Conservation (phyloP, 2,113 vertebrate genomes). For the Lophochroa leadbeateri region DNA sequence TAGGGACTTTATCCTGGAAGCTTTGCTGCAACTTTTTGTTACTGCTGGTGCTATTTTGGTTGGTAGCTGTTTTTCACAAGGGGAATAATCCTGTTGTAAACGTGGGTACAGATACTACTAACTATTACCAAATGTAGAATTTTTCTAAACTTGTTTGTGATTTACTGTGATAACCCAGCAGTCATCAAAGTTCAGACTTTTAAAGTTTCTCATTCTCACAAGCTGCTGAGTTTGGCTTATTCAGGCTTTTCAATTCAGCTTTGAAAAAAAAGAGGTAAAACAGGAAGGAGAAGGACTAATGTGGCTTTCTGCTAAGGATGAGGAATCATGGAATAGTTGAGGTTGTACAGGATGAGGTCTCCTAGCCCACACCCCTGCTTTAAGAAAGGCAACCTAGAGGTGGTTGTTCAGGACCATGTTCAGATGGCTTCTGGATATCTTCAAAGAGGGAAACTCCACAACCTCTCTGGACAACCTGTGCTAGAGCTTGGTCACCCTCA, state of each 20-base stretch:
- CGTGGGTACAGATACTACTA: not conserved
- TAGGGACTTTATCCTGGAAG: not conserved
- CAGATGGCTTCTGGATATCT: not conserved
- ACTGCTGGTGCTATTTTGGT: accelerated
- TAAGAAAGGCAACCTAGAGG: not conserved
- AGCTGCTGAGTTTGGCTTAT: not conserved
- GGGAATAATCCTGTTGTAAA: not conserved
- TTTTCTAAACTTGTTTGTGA: not conserved
- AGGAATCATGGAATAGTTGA: not conserved
- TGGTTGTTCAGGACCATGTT: not conserved
- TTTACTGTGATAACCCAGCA: not conserved
- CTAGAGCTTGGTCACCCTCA: not conserved
- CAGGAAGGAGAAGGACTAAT: not conserved
- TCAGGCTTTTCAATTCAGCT: not conserved
- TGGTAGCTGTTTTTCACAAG: not conserved
- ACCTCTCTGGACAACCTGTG: not conserved
- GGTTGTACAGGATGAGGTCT: not conserved
- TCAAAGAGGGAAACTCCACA: not conserved
- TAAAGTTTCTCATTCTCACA: not conserved
- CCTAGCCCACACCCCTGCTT: not conserved
- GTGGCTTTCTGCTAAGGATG: not conserved
- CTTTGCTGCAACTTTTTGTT: not conserved
- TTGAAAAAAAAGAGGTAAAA: not conserved
- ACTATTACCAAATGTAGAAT: not conserved
- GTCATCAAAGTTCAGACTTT: not conserved